Evolutionary conservation across 2,888 invertebrate species (phyloP).

Genomic region (Phyllotreta cruciferae): DNA sequence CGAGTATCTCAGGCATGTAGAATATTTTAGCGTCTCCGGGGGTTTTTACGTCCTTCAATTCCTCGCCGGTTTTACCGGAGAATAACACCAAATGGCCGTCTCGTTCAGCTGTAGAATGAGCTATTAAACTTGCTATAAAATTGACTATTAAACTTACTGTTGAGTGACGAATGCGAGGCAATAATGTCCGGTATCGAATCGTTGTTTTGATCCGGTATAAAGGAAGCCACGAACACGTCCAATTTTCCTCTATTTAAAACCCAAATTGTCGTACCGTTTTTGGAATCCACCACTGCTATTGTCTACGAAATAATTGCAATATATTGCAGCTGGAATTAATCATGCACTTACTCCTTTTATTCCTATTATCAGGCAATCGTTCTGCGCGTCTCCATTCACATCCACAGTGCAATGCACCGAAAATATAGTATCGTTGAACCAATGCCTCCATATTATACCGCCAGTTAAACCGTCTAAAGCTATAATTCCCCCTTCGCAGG

Average conservation of each 20-base stretch:
- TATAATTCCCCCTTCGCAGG: slow-evolving; percentile 78
- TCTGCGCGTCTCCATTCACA: slow-evolving; percentile 70
- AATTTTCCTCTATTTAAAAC: slow-evolving; percentile 59
- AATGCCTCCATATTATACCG: slow-evolving; percentile 75
- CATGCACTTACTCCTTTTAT: slow-evolving; percentile 68
- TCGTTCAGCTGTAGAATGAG: slow-evolving; percentile 39
- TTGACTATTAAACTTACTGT: slow-evolving; percentile 36
- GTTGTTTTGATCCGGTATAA: slow-evolving; percentile 72
- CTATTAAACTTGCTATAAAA: slow-evolving; percentile 12
- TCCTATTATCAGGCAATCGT: slow-evolving; percentile 78
- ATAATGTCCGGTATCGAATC: slow-evolving; percentile 76
- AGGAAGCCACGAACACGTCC: slow-evolving; percentile 75
- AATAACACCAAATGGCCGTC: slow-evolving; percentile 73
- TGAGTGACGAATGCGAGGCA: slow-evolving; percentile 68
- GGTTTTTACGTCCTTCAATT: slow-evolving; percentile 68
- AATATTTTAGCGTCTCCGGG: slow-evolving; percentile 74
- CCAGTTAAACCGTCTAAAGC: slow-evolving; percentile 79
- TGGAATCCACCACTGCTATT: slow-evolving; percentile 70
- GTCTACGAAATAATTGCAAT: slow-evolving; percentile 58
- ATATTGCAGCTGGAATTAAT: not conserved
- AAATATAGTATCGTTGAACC: slow-evolving; percentile 76
- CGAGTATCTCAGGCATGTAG: slow-evolving; percentile 73
- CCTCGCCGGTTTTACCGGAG: slow-evolving; percentile 73
- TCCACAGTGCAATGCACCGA: slow-evolving; percentile 76
- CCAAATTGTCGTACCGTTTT: slow-evolving; percentile 74